Percentiles rank a stretch among this genome's conserved stretches.
Evolutionary conservation across 2,113 vertebrate genomes (phyloP).

Genomic region (Pelmatolapia mariae): DNA sequence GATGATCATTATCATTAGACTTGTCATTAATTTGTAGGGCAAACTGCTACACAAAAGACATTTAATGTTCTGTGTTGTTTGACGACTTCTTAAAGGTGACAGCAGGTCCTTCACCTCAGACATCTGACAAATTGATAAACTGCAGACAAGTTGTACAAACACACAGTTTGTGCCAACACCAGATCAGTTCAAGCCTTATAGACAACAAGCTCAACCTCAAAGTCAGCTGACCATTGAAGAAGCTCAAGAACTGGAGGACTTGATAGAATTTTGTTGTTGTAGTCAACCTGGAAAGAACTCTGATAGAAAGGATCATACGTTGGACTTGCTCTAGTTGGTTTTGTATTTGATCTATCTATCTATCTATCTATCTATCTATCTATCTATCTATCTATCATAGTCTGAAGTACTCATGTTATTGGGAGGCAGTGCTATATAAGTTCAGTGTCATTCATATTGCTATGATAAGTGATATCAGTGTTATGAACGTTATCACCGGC

Average conservation of each 20-base stretch:
- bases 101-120: neutral
- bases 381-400: neutral
- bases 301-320: neutral
- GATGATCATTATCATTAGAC: neutral
- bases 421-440: neutral
- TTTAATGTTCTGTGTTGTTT: neutral
- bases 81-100: neutral
- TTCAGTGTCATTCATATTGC: neutral
- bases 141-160: neutral
- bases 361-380: neutral
- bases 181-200: neutral
- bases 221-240: neutral
- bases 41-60: neutral
- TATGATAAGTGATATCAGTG: neutral
- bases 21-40: neutral
- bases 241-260: neutral
- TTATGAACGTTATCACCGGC: neutral
- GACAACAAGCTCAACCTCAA: neutral
- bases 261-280: neutral
- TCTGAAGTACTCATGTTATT: neutral
- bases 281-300: neutral
- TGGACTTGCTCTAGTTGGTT: neutral
- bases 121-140: neutral
- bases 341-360: neutral
- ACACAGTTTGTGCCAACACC: neutral